Evolutionary conservation across 2,888 invertebrate species (phyloP), one percentile per base, ranked within the genome.

Genomic region (Drosophila barbarae): DNA sequence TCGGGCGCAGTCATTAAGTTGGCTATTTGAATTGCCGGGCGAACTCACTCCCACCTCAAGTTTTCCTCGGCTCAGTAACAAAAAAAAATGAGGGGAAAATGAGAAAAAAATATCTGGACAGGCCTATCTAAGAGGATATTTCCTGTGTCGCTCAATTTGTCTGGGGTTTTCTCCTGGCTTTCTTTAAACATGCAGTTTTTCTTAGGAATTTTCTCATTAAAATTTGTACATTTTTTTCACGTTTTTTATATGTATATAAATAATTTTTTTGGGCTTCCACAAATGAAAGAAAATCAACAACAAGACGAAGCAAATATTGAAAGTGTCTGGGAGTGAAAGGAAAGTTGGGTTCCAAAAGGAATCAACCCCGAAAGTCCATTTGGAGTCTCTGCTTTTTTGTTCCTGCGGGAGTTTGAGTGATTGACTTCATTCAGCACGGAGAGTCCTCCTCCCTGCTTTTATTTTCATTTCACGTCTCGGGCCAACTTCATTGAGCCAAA

Each of bases 151-250:
- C 67, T 56, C 55, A 30, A 56, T 56, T 56, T 57, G 55, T 56
- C 55, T 56, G 55, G 54, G 41, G 41, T 18, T 34, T 55, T 42
- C 9, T 3, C 64, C 15, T 53, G 42, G 39, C 50, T 57, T 26
- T 77, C 67, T 73, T 83, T 83, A 86, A 81, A 85, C 86, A 85
- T 81, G 85, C 85, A 82, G 84, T 77, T 86, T 63, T 86, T 77
- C 84, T 82, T 79, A 76, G 81, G 81, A 82, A 82, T 86, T 82
- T 82, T 83, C 84, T 82, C 81, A 86, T 82, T 82, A 86, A 85
- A 73, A 82, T 53, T 63, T 63, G 55, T 26, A 69, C 53, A 60
- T 70, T 70, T 60, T 65, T 65, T 53, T 44, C 59, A 53, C 50
- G 42, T 56, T 57, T 46, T n/a, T 44, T 21, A 15, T 35, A 12